Conservation (phyloP, 2,888 invertebrate genomes). For the Pristionchus exspectatus region DNA sequence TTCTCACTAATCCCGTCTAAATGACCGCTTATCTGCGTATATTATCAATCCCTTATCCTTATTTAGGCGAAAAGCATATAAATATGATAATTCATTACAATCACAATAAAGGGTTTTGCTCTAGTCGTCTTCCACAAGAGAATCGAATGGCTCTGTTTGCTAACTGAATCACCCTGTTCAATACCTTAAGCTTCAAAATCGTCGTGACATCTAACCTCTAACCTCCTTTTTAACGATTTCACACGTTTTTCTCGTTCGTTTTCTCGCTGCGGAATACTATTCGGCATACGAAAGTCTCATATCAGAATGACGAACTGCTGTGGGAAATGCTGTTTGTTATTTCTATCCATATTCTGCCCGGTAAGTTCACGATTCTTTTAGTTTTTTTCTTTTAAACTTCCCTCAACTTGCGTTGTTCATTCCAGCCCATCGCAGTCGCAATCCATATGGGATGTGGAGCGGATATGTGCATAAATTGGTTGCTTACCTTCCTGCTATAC, state of each 20-base stretch:
- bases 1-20: background rate
- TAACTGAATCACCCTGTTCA: constrained; percentile 7
- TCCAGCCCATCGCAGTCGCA: background rate
- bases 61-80: background rate
- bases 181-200: background rate
- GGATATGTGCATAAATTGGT: background rate
- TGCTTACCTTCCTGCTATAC: background rate
- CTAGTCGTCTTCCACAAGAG: background rate
- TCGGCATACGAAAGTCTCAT: background rate
- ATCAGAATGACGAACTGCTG: background rate
- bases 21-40: background rate
- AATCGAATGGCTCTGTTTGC: background rate
- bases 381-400: background rate
- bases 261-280: too few relatives aligned
- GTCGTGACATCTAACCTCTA: background rate
- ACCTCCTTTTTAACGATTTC: background rate
- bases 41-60: too few relatives aligned
- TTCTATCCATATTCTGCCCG: background rate
- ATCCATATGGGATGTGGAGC: background rate
- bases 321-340: background rate
- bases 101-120: background rate
- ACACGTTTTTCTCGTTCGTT: background rate
- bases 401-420: background rate
- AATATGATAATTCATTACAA: background rate
- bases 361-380: background rate